These are phyloP conservation scores for Urocyon cinereoargenteus DNA, from an alignment of 2,797 vertebrate species.

Conservation along the genomic window DNA sequence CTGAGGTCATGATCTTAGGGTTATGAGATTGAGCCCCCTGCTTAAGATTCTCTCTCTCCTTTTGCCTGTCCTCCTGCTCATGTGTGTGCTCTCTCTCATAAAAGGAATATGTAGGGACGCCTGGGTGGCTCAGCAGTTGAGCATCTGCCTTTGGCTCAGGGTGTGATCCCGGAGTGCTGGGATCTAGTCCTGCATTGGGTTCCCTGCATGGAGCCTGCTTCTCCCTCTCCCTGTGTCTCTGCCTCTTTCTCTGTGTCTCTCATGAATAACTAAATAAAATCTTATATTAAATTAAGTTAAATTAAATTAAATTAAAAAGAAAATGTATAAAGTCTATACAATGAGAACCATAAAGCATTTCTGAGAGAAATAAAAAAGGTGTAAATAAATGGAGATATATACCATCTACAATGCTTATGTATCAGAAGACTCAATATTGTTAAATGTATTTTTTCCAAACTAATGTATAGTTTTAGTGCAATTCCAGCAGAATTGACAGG, in stretches of 20 bases:
- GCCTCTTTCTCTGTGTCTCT: no score
- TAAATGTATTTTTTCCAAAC: background rate
- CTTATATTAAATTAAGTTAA: no score
- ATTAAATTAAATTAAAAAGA: background rate
- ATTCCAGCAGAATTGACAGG: background rate
- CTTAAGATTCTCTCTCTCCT: background rate
- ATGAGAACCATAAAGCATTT: constrained; percentile 6
- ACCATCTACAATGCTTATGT: background rate
- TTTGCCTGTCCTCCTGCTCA: background rate
- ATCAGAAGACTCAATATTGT: background rate
- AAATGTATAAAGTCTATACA: background rate
- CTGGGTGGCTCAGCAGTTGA: no score
- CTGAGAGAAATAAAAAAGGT: background rate
- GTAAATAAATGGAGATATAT: background rate
- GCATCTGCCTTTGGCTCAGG: no score
- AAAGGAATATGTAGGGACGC: no score
- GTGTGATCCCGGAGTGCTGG: no score
- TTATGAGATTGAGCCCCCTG: background rate
- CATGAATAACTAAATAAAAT: no score
- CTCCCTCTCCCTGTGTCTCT: no score
- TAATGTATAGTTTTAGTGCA: background rate
- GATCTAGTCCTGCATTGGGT: no score
- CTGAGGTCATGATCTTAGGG: background rate
- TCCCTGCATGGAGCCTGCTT: no score
- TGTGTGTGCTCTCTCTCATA: background rate